phyloP scores from a whole-genome alignment of 1,140 invertebrate genomes.

The Macrostomum lignano region DNA sequence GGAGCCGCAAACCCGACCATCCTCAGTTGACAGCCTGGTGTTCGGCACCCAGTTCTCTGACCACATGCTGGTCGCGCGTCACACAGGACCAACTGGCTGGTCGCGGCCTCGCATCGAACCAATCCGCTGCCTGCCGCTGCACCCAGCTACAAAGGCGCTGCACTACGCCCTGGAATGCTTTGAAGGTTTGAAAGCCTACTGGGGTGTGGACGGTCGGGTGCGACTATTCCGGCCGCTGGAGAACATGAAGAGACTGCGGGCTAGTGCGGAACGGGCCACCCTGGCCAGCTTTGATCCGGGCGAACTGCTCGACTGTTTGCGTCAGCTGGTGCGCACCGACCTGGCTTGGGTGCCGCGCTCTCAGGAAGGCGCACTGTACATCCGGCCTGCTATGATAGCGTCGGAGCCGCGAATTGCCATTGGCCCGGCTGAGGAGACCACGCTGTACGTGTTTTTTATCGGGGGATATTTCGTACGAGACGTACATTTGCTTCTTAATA shows the following conservation, averaged over 20 bases:
- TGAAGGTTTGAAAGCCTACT: conserved; percentile 90
- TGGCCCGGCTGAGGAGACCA: no score
- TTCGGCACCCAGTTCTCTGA: conserved; percentile 4
- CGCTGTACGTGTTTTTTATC: no score
- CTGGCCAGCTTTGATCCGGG: conserved; percentile 60
- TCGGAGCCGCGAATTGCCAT: no score
- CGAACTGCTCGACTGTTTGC: conserved; percentile 59
- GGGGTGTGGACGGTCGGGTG: conserved; percentile 67
- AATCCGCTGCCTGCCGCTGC: conserved; percentile 1
- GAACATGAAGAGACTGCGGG: conserved; percentile 73
- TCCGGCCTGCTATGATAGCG: conserved; percentile 77
- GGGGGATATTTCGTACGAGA: no score
- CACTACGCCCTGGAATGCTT: conserved; percentile 65
- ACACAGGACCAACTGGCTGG: conserved; percentile 3
- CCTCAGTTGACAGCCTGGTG: background rate
- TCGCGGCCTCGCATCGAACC: conserved; percentile 2
- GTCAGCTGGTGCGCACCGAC: conserved; percentile 58
- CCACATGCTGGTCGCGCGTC: conserved; percentile 5
- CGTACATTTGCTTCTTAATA: no score
- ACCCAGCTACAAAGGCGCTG: conserved; percentile 5
- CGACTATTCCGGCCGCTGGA: conserved; percentile 70
- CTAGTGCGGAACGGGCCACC: conserved; percentile 48
- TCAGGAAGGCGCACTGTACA: conserved; percentile 55
- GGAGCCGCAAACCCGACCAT: no score
- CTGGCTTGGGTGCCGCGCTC: conserved; percentile 85